Base-by-base conservation (phyloP, 1,140 invertebrate species). In the Lepeophtheirus salmonis region DNA sequence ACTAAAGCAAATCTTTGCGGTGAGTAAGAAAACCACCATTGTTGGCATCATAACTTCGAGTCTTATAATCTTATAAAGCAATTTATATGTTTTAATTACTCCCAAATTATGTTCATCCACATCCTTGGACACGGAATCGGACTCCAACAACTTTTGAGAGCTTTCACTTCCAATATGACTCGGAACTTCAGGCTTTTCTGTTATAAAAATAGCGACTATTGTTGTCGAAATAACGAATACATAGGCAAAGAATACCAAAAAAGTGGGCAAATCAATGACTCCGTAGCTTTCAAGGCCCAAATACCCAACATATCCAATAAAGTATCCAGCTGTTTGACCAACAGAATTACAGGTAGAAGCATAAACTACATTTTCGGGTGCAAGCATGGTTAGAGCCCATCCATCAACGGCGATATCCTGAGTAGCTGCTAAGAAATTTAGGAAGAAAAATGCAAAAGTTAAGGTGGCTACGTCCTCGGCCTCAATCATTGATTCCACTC, bases 351-450 rank as follows among this genome's bases (percentile, higher is more conserved):
- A 98, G 0, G 94, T 98, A 12, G 92, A 97, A 6, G 95, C 96
- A 75, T 97, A 92, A n/a, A 89, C 90, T 25, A 98, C 89, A 75
- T 98, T 98, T 57, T 71, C 69, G 78, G 82, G 76, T 78, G 79
- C 70, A 68, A 99, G 74, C 88, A 99, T 98, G 2, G 95, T 98
- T 0, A 99, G 73, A 1, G 95, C 95, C 96, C 96, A 99, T 2
- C 96, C 96, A 79, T 99, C 96, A 1, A 99, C 94, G 58, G 92
- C 94, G 69, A 99, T 97, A 73, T 99, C 96, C 75, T 99, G 96
- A 20, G 94, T 98, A 1, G 96, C 94, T 13, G 92, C 94, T 55
- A 99, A 75, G 67, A 97, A 95, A 67, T 96, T 97, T 0, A 98
- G 74, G 56, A 79, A 74, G 68, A 98, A 88, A 74, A 98, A 99